phyloP scores from a whole-genome alignment of 2,888 invertebrate genomes.

The Pammene aurita region DNA sequence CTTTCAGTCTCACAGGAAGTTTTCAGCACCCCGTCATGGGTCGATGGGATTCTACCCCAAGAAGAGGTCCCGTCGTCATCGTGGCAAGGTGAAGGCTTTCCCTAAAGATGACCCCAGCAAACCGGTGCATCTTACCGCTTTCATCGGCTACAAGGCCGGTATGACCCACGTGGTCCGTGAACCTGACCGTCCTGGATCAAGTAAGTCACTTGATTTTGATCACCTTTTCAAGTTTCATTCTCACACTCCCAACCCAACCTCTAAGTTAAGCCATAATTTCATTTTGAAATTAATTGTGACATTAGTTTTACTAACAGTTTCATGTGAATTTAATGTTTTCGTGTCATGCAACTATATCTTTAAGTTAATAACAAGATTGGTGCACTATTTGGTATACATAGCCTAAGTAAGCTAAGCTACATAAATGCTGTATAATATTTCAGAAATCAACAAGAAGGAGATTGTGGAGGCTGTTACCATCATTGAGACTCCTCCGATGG shows the following conservation, averaged over 20 bases:
- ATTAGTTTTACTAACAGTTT: no score
- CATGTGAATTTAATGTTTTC: no score
- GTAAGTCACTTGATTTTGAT: constrained; percentile 85
- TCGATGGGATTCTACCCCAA: constrained; percentile 99
- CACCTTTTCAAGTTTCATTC: no score
- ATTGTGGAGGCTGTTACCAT: constrained; percentile 99
- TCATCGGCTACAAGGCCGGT: constrained; percentile 99
- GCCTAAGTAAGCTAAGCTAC: no score
- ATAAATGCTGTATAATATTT: constrained; percentile 44
- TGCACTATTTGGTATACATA: no score
- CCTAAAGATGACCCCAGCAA: constrained; percentile 98
- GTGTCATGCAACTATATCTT: no score
- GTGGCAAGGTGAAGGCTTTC: constrained; percentile 99
- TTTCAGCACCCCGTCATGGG: constrained; percentile 99
- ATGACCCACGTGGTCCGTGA: constrained; percentile 99
- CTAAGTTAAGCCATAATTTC: no score
- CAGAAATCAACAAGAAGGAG: constrained; percentile 99
- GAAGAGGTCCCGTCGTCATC: constrained; percentile 97
- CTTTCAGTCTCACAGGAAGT: constrained; percentile 99
- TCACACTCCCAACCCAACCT: no score
- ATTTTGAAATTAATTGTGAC: no score
- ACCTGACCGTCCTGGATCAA: constrained; percentile 99
- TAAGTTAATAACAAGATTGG: no score
- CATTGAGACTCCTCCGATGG: constrained; percentile 99
- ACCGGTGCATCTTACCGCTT: constrained; percentile 98